Evolutionary conservation across 2,113 vertebrate species (phyloP), one percentile per base, ranked within the genome.

Genomic region (Lipophrys pholis): DNA sequence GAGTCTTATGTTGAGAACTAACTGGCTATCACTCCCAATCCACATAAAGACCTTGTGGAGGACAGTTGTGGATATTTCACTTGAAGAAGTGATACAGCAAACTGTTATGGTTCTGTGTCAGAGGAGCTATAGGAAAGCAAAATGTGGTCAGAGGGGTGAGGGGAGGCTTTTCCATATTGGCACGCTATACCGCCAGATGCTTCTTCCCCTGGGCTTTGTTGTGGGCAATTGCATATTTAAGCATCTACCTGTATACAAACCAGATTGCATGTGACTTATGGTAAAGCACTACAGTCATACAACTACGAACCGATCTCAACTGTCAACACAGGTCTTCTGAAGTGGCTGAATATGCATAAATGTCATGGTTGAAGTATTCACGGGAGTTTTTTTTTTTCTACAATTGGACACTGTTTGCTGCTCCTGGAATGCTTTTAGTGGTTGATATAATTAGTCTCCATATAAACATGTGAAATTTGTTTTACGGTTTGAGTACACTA

Each of bases 111-210:
- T 57, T 85, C 50, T 40, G 73, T 55, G 81, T 84, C 88, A 90
- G 69, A 87, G 17, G 69, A 81, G 46, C 62, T 85, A 69, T 74
- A 73, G 86, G 83, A 75, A 73, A 82, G 80, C 61, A 59, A 57
- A n/a, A 46, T 85, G 88, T 67, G 89, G 89, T 90, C 76, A 88
- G 40, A 83, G 89, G 73, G 86, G 88, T 86, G 69, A 84, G 73
- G 58, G 36, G 61, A 89, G 88, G 82, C 87, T 73, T 89, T 75
- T 53, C 42, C 16, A 35, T 73, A 58, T 74, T 89, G 82, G 83
- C 84, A 87, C 62, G 46, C n/a, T 48, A 53, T 62, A 70, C 54
- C 53, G 65, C 73, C 80, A 82, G 83, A 83, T 82, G 69, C 54
- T 77, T 56, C 65, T 72, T 73, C 76, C 46, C 63, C 55, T 59